These are phyloP conservation scores for Lucilia sericata DNA, from an alignment of 1,140 invertebrate genomes.

Conservation along the genomic window DNA sequence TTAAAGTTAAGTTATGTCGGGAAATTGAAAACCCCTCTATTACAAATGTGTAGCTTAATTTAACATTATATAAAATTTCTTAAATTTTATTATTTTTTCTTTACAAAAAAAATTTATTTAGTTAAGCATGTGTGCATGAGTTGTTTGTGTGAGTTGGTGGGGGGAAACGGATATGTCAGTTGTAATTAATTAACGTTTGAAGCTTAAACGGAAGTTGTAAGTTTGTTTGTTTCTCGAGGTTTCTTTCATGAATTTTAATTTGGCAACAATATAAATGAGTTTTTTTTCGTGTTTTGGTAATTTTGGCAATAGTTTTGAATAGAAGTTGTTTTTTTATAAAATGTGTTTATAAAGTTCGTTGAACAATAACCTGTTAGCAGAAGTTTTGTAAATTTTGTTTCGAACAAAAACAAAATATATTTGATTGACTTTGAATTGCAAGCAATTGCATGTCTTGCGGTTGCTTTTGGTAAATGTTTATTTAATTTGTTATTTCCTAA, in stretches of 20 bases:
- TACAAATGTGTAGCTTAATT: no score
- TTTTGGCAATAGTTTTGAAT: slow-evolving; percentile 6
- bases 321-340: neutral
- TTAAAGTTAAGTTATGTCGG: no score
- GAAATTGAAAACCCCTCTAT: no score
- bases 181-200: neutral
- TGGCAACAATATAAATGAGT: neutral
- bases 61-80: no score
- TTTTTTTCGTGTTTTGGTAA: neutral
- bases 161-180: neutral
- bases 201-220: slow-evolving; percentile 5
- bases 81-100: no score
- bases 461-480: neutral
- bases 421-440: slow-evolving; percentile 1
- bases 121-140: no score
- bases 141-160: no score
- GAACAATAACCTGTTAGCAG: neutral
- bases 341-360: slow-evolving; percentile 7
- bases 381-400: neutral
- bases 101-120: no score
- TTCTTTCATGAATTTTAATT: neutral
- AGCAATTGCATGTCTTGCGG: slow-evolving; percentile 7
- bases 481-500: neutral
- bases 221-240: neutral
- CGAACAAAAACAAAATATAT: neutral